Base-by-base conservation (phyloP, 1,140 invertebrate genomes). In the Delia radicum region DNA sequence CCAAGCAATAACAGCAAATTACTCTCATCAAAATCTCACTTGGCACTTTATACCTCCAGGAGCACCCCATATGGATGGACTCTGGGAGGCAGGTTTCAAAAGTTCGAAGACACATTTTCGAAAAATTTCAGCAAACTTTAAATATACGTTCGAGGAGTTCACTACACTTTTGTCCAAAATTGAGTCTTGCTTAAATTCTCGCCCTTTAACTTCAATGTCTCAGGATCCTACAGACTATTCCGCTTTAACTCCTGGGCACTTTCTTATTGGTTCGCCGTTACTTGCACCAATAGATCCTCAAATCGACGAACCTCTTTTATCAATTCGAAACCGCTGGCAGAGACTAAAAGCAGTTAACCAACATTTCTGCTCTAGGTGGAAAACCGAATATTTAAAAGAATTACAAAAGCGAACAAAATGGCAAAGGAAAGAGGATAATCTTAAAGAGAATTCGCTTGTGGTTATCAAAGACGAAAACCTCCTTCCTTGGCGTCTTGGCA, bases 31-130 rank as follows among this genome's bases (percentile, higher is more conserved):
- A 28, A 69, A 37, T 7, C 31, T 69, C 18, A 28, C 26, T 15
- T 69, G 65, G 65, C 65, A 28, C 18, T 73, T 55, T 48, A 73
- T 28, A 42, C 21, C 29, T 18, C 18, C 29, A 13, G 13, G 24
- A 28, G 1, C 18, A 37, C 31, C 62, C n/a, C 31, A 74, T 42
- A 33, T 63, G 24, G 26, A 62, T 6, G 33, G 62, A 13, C 62
- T 75, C 10, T 69, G 65, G 65, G 65, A 69, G 65, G 65, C 65
- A 18, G 65, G 28, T 4, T 13, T 69, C n/a, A 69, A 69, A 21
- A 33, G 28, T 18, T 33, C 15, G n/a, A 69, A 69, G 33, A 15
- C 15, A 13, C 65, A 69, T 31, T 28, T 69, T 21, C 13, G 27
- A 15, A 31, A 37, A 31, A 37, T 69, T n/a, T 7, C 31, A 18